Evolutionary conservation across 2,888 invertebrate species (phyloP), one percentile per base, ranked within the genome.

Genomic region (Oscheius sp.): DNA sequence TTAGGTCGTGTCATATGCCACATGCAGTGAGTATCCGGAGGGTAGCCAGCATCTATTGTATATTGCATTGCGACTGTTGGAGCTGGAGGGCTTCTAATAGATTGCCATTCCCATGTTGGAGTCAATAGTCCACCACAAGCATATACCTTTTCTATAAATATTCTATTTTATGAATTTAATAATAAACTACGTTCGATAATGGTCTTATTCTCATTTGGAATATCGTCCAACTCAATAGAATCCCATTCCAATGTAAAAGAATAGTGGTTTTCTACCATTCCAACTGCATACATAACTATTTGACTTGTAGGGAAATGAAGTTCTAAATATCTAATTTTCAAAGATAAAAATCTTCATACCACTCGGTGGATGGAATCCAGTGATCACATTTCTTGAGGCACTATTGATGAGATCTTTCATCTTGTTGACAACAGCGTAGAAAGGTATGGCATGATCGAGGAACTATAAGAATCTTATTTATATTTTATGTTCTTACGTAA

Each of bases 1-100:
- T 65, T 39, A 1, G 82, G 83, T 25, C 81, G 57, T 27, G 50
- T 57, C 20, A 85, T 69, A 0, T 55, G 71, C 84, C 84, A 85
- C 31, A 76, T 72, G 69, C 85, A 85, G 29, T 80, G 76, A 20
- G 74, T 23, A 64, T 82, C 74, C 64, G 67, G 71, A 42, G 71
- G 70, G 58, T 74, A 78, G 15, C 71, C 72, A 55, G 37, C 10
- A 52, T 46, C 67, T 53, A 15, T 25, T 15, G 27, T 31, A n/a
- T n/a, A n/a, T n/a, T n/a, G n/a, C n/a, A n/a, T n/a, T n/a, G n/a
- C n/a, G 12, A n/a, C 55, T 6, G 31, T 45, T 2, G 31, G 20
- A 1, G 46, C 39, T 12, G 25, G 42, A 3, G 73, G 79, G 58
- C 61, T 75, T 1, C 45, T 58, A n/a, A 84, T 48, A 20, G 45